A percentile compares a stretch with the other conserved stretches of the same genome.
These are phyloP conservation scores for Catharus bicknelli DNA, from an alignment of 2,113 vertebrate genomes.

Conservation along the genomic window DNA sequence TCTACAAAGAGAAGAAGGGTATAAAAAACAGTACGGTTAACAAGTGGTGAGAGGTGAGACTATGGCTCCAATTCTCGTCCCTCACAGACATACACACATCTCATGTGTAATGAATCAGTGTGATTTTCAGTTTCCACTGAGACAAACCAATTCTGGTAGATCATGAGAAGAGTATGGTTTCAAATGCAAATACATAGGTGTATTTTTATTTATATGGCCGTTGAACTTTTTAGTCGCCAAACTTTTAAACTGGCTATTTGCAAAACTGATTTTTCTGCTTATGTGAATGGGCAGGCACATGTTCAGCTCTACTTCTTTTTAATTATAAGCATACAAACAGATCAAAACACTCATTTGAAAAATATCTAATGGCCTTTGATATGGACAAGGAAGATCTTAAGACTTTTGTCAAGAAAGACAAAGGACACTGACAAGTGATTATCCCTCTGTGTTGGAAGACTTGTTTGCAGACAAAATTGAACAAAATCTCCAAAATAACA, in stretches of 20 bases:
- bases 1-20: background rate
- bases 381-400: background rate
- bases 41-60: background rate
- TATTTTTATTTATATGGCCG: background rate
- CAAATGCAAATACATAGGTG: background rate
- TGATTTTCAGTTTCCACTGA: slow-evolving; percentile 2
- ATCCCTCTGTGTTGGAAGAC: background rate
- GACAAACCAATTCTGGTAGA: background rate
- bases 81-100: background rate
- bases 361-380: background rate
- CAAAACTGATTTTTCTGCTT: background rate
- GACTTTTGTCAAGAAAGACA: slow-evolving; percentile 19
- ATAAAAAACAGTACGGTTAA: background rate
- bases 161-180: background rate
- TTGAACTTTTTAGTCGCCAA: background rate
- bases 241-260: background rate
- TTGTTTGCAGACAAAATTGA: background rate
- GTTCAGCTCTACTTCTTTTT: background rate
- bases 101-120: background rate
- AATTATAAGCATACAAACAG: background rate
- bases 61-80: background rate
- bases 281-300: background rate
- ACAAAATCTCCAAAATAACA: slow-evolving; percentile 28
- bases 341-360: background rate
- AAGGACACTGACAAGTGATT: background rate